Conservation (phyloP, 2,888 invertebrate species). For the Limnephilus marmoratus region DNA sequence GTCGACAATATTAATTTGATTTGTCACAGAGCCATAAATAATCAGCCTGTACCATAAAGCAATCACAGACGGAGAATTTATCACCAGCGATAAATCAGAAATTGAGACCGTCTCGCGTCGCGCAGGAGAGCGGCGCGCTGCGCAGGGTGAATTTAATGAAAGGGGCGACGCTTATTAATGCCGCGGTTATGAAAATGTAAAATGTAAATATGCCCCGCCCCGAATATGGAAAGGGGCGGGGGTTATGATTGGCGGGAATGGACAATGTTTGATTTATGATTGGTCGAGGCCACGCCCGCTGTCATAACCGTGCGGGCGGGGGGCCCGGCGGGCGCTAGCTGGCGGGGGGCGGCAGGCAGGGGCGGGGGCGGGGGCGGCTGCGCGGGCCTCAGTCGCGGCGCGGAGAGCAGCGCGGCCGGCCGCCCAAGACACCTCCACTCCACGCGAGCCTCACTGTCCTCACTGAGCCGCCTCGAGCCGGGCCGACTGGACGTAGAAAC, state of each 20-base stretch:
- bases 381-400: constrained; percentile 77
- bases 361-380: constrained; percentile 73
- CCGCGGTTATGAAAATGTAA: constrained; percentile 76
- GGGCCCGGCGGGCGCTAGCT: constrained; percentile 81
- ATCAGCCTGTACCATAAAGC: constrained; percentile 54
- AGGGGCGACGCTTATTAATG: constrained; percentile 58
- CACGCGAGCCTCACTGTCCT: constrained; percentile 61
- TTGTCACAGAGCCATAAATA: constrained; percentile 46
- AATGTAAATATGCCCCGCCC: constrained; percentile 78
- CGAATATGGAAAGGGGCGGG: constrained; percentile 80
- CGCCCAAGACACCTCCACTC: constrained; percentile 67
- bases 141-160: constrained; percentile 50
- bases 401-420: constrained; percentile 77
- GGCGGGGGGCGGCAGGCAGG: constrained; percentile 77
- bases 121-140: constrained; percentile 51
- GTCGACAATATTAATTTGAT: constrained; percentile 58
- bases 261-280: constrained; percentile 84
- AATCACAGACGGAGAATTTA: constrained; percentile 59
- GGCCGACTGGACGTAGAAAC: constrained; percentile 69
- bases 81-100: constrained; percentile 59
- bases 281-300: constrained; percentile 81
- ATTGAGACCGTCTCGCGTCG: constrained; percentile 54
- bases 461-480: constrained; percentile 56
- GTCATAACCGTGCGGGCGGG: constrained; percentile 83
- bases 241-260: constrained; percentile 79